phyloP scores from a whole-genome alignment of 1,140 invertebrate species.

The Drosophila jambulina region DNA sequence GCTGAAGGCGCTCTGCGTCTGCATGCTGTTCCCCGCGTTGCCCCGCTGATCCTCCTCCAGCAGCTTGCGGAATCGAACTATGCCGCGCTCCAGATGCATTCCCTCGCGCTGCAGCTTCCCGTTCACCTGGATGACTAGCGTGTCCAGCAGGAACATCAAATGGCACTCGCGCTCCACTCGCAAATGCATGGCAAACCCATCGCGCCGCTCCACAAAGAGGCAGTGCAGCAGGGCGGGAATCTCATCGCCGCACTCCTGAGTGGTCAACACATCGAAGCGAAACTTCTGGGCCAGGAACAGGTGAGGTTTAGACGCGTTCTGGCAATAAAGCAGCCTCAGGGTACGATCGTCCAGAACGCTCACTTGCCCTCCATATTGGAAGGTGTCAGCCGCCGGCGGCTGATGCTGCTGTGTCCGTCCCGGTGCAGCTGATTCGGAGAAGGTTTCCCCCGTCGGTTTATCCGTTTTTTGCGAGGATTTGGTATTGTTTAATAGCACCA shows the following conservation, averaged over 20 bases:
- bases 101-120: constrained; percentile 27
- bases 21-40: not conserved
- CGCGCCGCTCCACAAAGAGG: constrained; percentile 34
- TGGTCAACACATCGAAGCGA: constrained; percentile 37
- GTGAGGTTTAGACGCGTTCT: constrained; percentile 36
- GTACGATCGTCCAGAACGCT: constrained; percentile 42
- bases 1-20: constrained; percentile 29
- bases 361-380: constrained; percentile 48
- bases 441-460: not conserved
- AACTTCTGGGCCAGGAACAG: constrained; percentile 49
- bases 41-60: constrained; percentile 17
- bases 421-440: not conserved
- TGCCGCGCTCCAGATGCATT: constrained; percentile 25
- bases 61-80: constrained; percentile 36
- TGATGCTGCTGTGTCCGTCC: not conserved
- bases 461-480: not conserved
- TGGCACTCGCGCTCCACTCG: constrained; percentile 28
- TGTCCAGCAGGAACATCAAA: constrained; percentile 52
- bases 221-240: constrained; percentile 25
- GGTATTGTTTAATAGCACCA: constrained; percentile 27
- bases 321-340: constrained; percentile 38
- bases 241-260: constrained; percentile 19
- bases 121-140: constrained; percentile 37
- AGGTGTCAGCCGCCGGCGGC: not conserved
- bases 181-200: constrained; percentile 41